Percentiles rank a stretch among this genome's conserved stretches.
phyloP scores from a whole-genome alignment of 2,888 invertebrate genomes.

The Alsophila aescularia region DNA sequence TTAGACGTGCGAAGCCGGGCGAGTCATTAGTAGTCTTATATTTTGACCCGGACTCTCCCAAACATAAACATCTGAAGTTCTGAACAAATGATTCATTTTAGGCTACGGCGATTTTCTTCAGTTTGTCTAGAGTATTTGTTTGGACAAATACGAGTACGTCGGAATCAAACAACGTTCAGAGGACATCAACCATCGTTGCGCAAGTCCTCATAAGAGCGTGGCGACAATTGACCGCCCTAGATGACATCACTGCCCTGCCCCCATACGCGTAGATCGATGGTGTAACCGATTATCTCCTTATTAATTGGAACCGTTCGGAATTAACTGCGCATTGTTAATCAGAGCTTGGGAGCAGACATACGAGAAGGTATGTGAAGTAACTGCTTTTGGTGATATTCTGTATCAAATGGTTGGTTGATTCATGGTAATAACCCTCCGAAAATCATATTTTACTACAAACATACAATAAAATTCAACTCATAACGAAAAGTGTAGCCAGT shows the following conservation, averaged over 20 bases:
- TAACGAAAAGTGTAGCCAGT: neutral
- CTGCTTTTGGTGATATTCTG: slow-evolving; percentile 10
- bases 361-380: slow-evolving; percentile 14
- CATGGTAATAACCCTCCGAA: too few relatives aligned
- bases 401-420: neutral
- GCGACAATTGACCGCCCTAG: slow-evolving; percentile 38
- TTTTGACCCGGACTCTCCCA: too few relatives aligned
- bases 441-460: too few relatives aligned
- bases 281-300: slow-evolving; percentile 34
- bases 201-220: slow-evolving; percentile 24
- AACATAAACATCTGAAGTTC: too few relatives aligned
- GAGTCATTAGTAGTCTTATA: too few relatives aligned
- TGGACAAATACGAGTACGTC: slow-evolving; percentile 11
- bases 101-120: slow-evolving; percentile 4
- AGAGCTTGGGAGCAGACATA: slow-evolving; percentile 14
- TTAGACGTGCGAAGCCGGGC: too few relatives aligned
- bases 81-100: neutral
- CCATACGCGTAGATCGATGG: slow-evolving; percentile 34
- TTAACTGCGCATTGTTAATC: slow-evolving; percentile 38
- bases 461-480: too few relatives aligned
- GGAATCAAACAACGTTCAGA: neutral
- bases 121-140: slow-evolving; percentile 1
- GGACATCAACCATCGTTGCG: slow-evolving; percentile 17
- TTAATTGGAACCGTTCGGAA: slow-evolving; percentile 30
- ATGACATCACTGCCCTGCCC: slow-evolving; percentile 44